These are phyloP conservation scores for Lithobates pipiens DNA, from an alignment of 2,797 vertebrate genomes.

Conservation along the genomic window DNA sequence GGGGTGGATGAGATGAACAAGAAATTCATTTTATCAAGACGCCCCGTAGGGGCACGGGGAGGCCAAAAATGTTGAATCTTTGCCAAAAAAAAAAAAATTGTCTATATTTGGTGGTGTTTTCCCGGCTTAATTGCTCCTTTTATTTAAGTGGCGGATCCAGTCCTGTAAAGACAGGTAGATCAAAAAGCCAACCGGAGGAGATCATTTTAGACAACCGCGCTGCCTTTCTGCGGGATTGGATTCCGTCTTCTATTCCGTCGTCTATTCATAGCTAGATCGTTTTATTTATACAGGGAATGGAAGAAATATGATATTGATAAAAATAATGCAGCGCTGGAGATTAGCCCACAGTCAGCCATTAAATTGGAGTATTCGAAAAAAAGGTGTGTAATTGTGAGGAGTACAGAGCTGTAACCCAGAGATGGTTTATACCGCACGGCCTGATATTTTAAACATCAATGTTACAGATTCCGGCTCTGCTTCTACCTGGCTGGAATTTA, in stretches of 20 bases:
- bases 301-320: not conserved
- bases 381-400: not conserved
- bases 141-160: not conserved
- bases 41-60: not conserved
- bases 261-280: not conserved
- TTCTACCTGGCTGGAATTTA: not conserved
- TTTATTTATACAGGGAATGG: not conserved
- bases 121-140: conserved; percentile 5
- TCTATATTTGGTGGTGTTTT: conserved; percentile 30
- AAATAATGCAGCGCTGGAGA: not conserved
- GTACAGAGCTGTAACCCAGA: not conserved
- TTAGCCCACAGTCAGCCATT: no score
- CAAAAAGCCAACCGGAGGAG: not conserved
- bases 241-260: not conserved
- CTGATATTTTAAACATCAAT: not conserved
- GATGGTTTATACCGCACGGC: not conserved
- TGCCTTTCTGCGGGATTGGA: not conserved
- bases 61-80: not conserved
- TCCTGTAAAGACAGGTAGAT: conserved; percentile 15
- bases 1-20: conserved; percentile 39
- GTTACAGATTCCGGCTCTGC: not conserved
- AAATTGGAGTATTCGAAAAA: not conserved
- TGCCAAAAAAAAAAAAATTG: not conserved
- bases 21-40: conserved; percentile 40
- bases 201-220: not conserved